A percentile compares a stretch with the other conserved stretches of the same genome.
phyloP scores from a whole-genome alignment of 92 coral and sea anemone species.

The Bergia sp. region DNA sequence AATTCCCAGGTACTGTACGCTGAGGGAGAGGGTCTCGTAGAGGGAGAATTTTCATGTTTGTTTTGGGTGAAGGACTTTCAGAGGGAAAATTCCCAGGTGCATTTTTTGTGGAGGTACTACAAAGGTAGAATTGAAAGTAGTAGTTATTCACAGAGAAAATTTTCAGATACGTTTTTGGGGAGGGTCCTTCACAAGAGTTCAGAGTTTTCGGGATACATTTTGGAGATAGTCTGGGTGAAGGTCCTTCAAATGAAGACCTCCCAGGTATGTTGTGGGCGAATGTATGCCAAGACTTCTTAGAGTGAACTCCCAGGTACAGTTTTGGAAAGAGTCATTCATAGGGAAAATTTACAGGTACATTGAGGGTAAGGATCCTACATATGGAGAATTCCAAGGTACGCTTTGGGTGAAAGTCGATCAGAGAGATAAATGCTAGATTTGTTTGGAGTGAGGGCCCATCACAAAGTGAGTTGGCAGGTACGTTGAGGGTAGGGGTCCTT shows the following conservation, averaged over 20 bases:
- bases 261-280: conserved; percentile 76
- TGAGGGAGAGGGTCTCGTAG: conserved; percentile 67
- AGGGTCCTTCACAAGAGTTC: not conserved
- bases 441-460: not conserved
- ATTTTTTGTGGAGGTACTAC: conserved; percentile 63
- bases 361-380: conserved; percentile 2
- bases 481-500: conserved; percentile 64
- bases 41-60: conserved; percentile 90
- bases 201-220: no score
- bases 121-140: conserved; percentile 75
- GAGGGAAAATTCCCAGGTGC: conserved; percentile 91
- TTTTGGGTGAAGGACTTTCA: conserved; percentile 70
- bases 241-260: not conserved
- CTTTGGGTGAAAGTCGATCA: not conserved
- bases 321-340: not conserved
- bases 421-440: not conserved
- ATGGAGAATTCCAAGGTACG: not conserved
- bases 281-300: conserved; percentile 75
- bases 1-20: conserved; percentile 84
- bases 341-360: conserved; percentile 39
- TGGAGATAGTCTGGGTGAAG: no score
- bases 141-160: not conserved
- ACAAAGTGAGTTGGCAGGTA: not conserved
- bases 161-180: not conserved
- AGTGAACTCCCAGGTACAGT: conserved; percentile 82